Conservation (phyloP, 1,140 invertebrate species). For the Halictus rubicundus region DNA sequence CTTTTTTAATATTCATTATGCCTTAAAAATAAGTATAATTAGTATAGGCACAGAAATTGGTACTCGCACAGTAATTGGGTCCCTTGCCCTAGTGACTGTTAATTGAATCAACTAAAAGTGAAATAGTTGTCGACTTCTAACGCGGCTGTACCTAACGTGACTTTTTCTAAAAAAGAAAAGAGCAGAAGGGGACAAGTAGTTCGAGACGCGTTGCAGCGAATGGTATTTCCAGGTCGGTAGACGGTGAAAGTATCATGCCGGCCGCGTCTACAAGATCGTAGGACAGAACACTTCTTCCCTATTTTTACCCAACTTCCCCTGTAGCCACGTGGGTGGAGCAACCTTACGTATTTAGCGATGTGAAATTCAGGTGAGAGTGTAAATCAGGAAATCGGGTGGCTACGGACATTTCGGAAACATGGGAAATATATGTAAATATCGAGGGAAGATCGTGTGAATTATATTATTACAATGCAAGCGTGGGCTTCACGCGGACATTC, state of each 20-base stretch:
- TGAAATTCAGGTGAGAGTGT: conserved; percentile 36
- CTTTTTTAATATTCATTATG: no score
- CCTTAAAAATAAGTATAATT: no score
- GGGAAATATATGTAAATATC: not conserved
- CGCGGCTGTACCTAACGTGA: not conserved
- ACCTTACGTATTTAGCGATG: conserved; percentile 49
- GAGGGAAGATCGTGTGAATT: conserved; percentile 11
- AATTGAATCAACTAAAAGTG: no score
- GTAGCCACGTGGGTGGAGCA: conserved; percentile 38
- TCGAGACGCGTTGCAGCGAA: not conserved
- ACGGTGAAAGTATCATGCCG: conserved; percentile 35
- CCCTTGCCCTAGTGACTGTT: no score
- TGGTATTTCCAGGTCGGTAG: conserved; percentile 34
- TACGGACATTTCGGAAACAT: not conserved
- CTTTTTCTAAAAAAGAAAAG: not conserved
- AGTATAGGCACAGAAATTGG: no score
- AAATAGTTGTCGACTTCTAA: no score
- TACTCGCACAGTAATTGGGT: no score
- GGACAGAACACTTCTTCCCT: conserved; percentile 32
- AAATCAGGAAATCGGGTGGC: conserved; percentile 46
- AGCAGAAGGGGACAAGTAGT: not conserved
- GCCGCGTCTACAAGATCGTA: conserved; percentile 8
- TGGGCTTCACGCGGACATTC: not conserved
- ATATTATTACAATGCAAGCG: not conserved
- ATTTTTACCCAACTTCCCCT: conserved; percentile 32